phyloP scores from a whole-genome alignment of 2,797 vertebrate species.

The Zonotrichia albicollis region DNA sequence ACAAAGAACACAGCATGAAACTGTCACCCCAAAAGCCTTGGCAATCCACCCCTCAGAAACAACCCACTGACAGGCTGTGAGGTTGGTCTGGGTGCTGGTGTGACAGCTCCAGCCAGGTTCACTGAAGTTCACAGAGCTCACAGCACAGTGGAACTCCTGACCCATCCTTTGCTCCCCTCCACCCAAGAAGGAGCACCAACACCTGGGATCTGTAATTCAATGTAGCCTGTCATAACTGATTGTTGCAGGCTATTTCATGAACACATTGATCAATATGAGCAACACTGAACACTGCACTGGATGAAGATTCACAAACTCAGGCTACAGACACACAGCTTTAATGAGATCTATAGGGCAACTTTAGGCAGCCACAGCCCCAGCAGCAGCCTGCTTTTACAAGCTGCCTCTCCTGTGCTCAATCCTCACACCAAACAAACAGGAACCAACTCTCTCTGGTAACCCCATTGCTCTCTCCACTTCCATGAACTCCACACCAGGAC shows the following conservation, averaged over 20 bases:
- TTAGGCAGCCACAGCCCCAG: not conserved
- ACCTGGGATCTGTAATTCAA: not conserved
- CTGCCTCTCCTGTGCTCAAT: not conserved
- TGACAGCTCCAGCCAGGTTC: not conserved
- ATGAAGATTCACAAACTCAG: not conserved
- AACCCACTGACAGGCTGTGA: accelerated
- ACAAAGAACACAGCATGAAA: not conserved
- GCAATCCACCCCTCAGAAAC: not conserved
- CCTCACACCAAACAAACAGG: not conserved
- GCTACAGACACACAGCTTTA: slow-evolving; percentile 30
- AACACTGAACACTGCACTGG: not conserved
- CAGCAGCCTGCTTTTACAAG: not conserved
- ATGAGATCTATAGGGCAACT: not conserved
- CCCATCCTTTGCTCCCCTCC: not conserved
- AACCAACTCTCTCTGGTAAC: not conserved
- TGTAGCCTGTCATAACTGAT: accelerated
- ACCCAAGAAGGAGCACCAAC: accelerated
- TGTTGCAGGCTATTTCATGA: not conserved
- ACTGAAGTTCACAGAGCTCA: not conserved
- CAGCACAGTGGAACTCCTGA: not conserved
- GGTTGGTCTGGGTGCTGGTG: not conserved
- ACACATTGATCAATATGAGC: not conserved
- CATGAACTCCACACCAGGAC: not conserved
- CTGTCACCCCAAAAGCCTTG: not conserved
- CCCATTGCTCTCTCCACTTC: not conserved